Evolutionary conservation across 1,140 invertebrate genomes (phyloP).

Genomic region (Pseudomyrmex cubaensis): DNA sequence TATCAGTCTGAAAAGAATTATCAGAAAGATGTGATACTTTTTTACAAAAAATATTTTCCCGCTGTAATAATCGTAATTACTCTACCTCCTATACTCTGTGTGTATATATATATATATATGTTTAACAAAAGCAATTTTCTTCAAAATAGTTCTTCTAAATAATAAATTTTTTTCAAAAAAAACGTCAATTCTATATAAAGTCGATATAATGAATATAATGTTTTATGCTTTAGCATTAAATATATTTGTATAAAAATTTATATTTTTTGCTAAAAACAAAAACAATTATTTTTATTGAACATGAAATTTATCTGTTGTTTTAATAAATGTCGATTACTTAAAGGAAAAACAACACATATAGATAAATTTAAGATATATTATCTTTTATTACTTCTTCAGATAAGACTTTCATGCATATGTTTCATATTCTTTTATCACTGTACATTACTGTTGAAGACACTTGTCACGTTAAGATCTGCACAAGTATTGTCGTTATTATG

Average conservation of each 20-base stretch:
- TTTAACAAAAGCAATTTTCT: not conserved
- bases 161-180: not conserved
- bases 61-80: not conserved
- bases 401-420: conserved; percentile 30
- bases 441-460: too few relatives aligned
- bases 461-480: conserved; percentile 36
- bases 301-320: too few relatives aligned
- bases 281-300: too few relatives aligned
- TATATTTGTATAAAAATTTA: too few relatives aligned
- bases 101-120: not conserved
- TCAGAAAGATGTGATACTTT: not conserved
- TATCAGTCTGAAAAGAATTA: not conserved
- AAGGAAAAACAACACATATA: too few relatives aligned
- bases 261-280: too few relatives aligned
- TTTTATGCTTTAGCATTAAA: too few relatives aligned
- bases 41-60: not conserved
- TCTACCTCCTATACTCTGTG: not conserved
- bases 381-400: conserved; percentile 2
- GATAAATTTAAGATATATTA: too few relatives aligned
- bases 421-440: not conserved
- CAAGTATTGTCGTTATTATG: conserved; percentile 51
- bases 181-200: too few relatives aligned
- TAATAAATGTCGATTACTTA: too few relatives aligned
- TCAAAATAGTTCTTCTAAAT: not conserved
- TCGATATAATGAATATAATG: too few relatives aligned